Evolutionary conservation across 2,113 vertebrate species (phyloP).

Genomic region (Zapornia atra): DNA sequence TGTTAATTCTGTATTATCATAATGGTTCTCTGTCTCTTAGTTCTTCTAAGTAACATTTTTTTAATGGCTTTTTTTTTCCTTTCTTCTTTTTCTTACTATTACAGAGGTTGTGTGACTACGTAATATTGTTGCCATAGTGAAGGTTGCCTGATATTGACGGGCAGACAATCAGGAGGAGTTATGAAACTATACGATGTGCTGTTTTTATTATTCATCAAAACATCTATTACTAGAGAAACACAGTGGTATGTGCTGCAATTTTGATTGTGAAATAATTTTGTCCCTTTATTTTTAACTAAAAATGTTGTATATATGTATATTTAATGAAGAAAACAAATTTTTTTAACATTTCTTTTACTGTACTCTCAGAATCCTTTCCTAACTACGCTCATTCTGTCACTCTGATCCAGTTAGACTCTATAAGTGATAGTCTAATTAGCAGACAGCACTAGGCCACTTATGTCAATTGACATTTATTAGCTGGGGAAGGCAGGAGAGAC

Average conservation of each 20-base stretch:
- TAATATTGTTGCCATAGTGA: slow-evolving; percentile 6
- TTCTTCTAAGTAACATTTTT: not conserved
- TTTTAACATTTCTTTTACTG: not conserved
- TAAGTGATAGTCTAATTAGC: slow-evolving; percentile 29
- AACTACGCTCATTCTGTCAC: not conserved
- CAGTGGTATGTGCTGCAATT: not conserved
- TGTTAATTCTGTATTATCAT: rapidly evolving
- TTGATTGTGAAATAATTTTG: not conserved
- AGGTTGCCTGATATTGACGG: not conserved
- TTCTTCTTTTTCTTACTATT: not conserved
- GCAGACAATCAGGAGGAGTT: not conserved
- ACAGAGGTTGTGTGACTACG: not conserved
- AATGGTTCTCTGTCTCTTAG: not conserved
- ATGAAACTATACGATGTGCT: not conserved
- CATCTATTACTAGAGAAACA: not conserved
- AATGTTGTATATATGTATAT: rapidly evolving
- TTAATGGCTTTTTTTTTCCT: rapidly evolving
- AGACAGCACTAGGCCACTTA: slow-evolving; percentile 7
- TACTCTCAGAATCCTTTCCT: not conserved
- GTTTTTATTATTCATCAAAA: not conserved
- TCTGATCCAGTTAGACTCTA: not conserved
- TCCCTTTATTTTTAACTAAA: not conserved
- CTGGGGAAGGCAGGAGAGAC: not conserved
- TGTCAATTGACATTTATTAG: slow-evolving; percentile 22
- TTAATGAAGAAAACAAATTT: not conserved